phyloP scores from a whole-genome alignment of 2,888 invertebrate genomes.

The Pandemis cinnamomeana region DNA sequence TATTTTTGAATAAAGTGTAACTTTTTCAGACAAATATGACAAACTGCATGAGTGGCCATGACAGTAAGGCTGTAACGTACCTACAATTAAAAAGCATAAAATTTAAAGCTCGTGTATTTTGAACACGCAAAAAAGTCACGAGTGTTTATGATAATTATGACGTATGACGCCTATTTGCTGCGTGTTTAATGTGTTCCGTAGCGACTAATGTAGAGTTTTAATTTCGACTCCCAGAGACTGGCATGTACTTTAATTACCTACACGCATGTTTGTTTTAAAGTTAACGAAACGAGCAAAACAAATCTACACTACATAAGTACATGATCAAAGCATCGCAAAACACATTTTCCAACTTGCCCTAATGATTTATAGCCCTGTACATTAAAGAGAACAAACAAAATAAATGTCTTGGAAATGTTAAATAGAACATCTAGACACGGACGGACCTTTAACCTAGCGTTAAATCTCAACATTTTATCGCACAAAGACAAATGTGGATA shows the following conservation, averaged over 20 bases:
- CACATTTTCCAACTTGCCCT: background rate
- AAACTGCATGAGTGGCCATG: background rate
- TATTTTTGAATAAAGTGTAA: background rate
- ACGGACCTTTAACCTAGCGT: constrained; percentile 20
- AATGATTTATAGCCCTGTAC: background rate
- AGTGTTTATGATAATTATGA: constrained; percentile 14
- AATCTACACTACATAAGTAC: background rate
- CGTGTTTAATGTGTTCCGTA: background rate
- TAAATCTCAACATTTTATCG: constrained; percentile 31
- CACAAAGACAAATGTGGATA: constrained; percentile 35
- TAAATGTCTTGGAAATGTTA: constrained; percentile 14
- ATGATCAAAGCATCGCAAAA: background rate
- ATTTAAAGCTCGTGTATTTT: constrained; percentile 8
- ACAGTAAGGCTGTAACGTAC: background rate
- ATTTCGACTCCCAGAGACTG: background rate
- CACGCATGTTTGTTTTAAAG: background rate
- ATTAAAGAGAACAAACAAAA: constrained; percentile 1
- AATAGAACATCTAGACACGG: constrained; percentile 25
- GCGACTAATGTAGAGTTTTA: background rate
- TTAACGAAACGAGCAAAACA: no score
- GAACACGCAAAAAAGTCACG: constrained; percentile 18
- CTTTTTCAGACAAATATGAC: background rate
- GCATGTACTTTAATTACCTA: background rate
- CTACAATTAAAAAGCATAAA: constrained; percentile 11
- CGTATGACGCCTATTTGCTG: constrained; percentile 1